Percentiles rank a stretch among this genome's conserved stretches.
These are phyloP conservation scores for Sylvietta virens DNA, from an alignment of 2,113 vertebrate genomes.

Conservation along the genomic window DNA sequence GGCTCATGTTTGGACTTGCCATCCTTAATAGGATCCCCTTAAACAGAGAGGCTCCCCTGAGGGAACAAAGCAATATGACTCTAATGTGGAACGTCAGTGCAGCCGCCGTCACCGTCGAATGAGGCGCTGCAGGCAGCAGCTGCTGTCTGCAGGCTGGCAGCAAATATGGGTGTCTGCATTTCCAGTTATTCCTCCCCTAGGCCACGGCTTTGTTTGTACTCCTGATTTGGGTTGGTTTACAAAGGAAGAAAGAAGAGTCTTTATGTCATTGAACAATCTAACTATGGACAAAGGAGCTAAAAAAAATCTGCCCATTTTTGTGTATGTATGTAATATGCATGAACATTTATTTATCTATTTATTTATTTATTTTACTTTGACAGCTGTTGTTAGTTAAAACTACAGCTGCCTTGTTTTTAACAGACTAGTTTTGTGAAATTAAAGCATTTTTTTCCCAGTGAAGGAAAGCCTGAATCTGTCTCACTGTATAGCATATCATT, in stretches of 20 bases:
- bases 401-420: neutral
- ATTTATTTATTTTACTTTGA: neutral
- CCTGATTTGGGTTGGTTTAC: neutral
- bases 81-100: neutral
- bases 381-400: neutral
- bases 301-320: neutral
- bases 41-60: neutral
- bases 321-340: neutral
- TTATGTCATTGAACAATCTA: neutral
- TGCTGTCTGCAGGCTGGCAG: slow-evolving; percentile 3
- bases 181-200: neutral
- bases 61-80: neutral
- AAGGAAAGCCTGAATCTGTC: neutral
- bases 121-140: neutral
- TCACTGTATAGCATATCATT: neutral
- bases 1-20: neutral
- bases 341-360: neutral
- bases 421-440: neutral
- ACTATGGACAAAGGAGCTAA: neutral
- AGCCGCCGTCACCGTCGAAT: neutral
- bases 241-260: neutral
- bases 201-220: neutral
- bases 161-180: neutral
- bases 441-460: neutral
- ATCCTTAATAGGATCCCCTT: neutral